Percentiles rank a stretch among this genome's conserved stretches.
Evolutionary conservation across 2,888 invertebrate genomes (phyloP).

Genomic region (Neria commutata): DNA sequence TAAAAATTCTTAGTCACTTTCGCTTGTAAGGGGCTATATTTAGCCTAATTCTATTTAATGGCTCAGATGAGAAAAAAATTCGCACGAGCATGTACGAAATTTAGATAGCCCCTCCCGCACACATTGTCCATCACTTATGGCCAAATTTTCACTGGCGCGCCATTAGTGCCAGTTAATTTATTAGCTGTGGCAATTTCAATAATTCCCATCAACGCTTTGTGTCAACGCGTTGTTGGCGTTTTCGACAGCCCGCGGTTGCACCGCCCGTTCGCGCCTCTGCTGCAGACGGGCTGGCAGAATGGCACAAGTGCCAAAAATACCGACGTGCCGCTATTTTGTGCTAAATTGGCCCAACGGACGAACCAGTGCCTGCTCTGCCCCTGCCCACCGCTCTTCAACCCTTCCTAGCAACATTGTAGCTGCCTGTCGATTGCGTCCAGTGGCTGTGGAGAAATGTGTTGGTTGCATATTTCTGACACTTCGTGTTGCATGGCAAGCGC

Average conservation of each 20-base stretch:
- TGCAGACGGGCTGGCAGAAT: neutral
- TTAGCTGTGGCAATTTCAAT: constrained; percentile 42
- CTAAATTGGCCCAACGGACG: neutral
- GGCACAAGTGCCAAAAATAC: neutral
- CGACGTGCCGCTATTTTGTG: neutral
- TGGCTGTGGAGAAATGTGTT: too few relatives aligned
- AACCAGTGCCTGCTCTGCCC: neutral
- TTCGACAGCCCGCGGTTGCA: constrained; percentile 18
- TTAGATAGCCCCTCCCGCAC: too few relatives aligned
- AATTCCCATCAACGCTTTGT: constrained; percentile 26
- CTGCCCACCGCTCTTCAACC: neutral
- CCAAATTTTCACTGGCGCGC: neutral
- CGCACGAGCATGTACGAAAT: too few relatives aligned
- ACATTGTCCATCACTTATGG: too few relatives aligned
- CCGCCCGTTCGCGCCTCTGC: neutral
- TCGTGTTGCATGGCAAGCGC: too few relatives aligned
- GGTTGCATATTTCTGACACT: too few relatives aligned
- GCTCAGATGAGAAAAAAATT: too few relatives aligned
- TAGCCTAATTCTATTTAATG: too few relatives aligned
- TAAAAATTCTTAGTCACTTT: too few relatives aligned
- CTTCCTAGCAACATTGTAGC: neutral
- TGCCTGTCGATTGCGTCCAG: neutral
- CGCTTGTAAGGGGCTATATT: too few relatives aligned
- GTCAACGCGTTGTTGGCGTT: constrained; percentile 17
- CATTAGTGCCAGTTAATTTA: constrained; percentile 32